Percentiles rank a stretch among this genome's conserved stretches.
These are phyloP conservation scores for Xenops minutus DNA, from an alignment of 2,797 vertebrate genomes.

Conservation along the genomic window DNA sequence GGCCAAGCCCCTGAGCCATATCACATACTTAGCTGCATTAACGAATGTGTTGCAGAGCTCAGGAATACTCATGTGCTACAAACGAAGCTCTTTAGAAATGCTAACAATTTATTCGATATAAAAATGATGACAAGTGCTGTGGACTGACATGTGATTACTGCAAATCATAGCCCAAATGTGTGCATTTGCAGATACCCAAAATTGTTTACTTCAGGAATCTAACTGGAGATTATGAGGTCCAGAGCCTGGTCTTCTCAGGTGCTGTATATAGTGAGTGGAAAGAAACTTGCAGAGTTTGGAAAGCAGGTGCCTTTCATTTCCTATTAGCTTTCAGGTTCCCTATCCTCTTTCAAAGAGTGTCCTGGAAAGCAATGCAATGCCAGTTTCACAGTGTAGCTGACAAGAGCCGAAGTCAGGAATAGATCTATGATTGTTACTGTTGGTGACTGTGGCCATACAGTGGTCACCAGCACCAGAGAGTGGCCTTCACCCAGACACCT, in stretches of 20 bases:
- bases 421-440: neutral
- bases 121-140: neutral
- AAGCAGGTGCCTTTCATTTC: neutral
- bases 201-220: neutral
- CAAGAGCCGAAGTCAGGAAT: neutral
- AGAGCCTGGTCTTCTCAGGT: neutral
- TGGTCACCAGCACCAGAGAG: neutral
- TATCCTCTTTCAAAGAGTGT: neutral
- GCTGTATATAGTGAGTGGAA: neutral
- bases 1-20: neutral
- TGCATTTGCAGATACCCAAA: neutral
- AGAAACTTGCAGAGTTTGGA: neutral
- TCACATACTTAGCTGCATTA: neutral
- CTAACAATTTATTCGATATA: neutral
- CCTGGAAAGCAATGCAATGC: neutral
- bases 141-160: neutral
- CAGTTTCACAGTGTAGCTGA: neutral
- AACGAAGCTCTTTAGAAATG: neutral
- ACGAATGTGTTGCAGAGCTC: neutral
- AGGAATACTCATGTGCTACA: neutral
- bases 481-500: neutral
- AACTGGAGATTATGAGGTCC: neutral
- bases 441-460: neutral
- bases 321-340: neutral
- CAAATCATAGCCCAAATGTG: neutral